Evolutionary conservation across 2,888 invertebrate genomes (phyloP), one percentile per base, ranked within the genome.

Genomic region (Eupsilia transversa): DNA sequence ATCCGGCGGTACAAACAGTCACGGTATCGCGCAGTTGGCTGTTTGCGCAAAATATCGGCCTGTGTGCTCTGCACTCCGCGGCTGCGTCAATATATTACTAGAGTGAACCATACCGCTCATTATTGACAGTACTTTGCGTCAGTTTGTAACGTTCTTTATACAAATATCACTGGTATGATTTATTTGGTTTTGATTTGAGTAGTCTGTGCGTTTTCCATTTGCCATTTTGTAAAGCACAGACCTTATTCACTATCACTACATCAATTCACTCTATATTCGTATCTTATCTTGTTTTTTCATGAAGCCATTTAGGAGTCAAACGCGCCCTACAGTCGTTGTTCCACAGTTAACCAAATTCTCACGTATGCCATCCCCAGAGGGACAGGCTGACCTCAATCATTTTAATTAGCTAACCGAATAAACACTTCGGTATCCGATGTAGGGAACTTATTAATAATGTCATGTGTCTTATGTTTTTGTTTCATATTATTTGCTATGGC

Each of bases 31-130:
- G 30, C 69, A 54, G 38, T 64, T 30, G 49, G 17, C 52, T 74
- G 70, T 79, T 79, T 85, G 80, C 49, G 46, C 74, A 77, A 83
- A 82, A 71, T 83, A 82, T 79, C 57, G 70, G 41, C 9, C 20
- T 72, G 86, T 86, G 66, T 86, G 80, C 73, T 46, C 63, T 73
- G 80, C 86, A 70, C 80, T 86, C 80, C 35, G 56, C 66, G 68
- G 59, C 52, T 46, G 33, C 59, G 70, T 74, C 77, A 70, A 75
- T 74, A 75, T 74, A 72, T 77, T 74, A 69, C 61, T 33, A 30
- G 57, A 41, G 54, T 33, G 72, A 27, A 57, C 75, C 80, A 79
- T 43, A 67, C 74, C 80, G 74, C 81, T 80, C 81, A 80, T 81
- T 81, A 74, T 83, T 79, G 84, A 74, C 74, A 63, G 67, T 68